These are phyloP conservation scores for Ctenopoma kingsleyae DNA, from an alignment of 2,797 vertebrate genomes.

Conservation along the genomic window DNA sequence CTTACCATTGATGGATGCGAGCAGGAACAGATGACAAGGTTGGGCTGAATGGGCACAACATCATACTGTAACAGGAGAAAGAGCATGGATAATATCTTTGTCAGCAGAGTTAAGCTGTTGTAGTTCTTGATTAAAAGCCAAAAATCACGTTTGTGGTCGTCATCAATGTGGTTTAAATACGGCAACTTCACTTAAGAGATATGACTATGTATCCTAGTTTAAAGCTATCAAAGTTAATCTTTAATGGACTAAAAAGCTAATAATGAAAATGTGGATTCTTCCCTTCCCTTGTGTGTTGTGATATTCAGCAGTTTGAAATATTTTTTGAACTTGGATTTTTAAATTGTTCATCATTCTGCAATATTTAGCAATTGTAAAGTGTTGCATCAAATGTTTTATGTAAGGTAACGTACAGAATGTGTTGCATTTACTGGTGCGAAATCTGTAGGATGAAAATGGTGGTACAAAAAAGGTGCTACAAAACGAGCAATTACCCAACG, in stretches of 20 bases:
- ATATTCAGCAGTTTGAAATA: background rate
- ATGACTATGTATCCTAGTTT: background rate
- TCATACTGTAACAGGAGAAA: constrained; percentile 89
- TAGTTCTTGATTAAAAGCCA: background rate
- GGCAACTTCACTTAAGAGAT: background rate
- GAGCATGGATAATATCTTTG: constrained; percentile 29
- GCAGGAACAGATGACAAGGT: constrained; percentile 96
- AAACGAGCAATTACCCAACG: background rate
- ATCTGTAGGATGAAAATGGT: background rate
- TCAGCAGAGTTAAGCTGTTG: constrained; percentile 17
- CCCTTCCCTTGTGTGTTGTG: background rate
- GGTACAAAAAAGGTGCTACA: background rate
- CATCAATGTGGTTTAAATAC: background rate
- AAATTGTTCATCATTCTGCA: background rate
- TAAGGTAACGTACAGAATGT: background rate
- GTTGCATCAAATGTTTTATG: too few relatives aligned
- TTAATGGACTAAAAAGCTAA: background rate
- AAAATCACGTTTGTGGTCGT: background rate
- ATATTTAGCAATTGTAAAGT: constrained; percentile 1
- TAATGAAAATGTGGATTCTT: background rate
- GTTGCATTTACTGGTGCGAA: background rate
- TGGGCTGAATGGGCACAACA: constrained; percentile 96
- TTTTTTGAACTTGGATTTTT: background rate
- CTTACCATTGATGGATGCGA: constrained; percentile 98
- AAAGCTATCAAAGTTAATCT: background rate